phyloP scores from a whole-genome alignment of 2,113 vertebrate genomes.

The Rhipidura dahli region DNA sequence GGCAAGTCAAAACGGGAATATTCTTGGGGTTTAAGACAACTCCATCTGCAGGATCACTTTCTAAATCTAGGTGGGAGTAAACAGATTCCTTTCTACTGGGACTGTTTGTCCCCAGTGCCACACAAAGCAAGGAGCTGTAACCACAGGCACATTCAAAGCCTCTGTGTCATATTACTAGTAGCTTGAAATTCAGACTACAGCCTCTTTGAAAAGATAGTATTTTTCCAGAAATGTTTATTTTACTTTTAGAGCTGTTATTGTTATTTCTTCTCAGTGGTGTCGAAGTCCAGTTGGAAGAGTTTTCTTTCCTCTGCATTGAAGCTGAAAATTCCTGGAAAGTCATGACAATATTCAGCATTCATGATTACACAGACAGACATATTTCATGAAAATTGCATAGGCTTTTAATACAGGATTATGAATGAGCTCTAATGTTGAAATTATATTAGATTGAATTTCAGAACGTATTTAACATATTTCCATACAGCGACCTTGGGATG shows the following conservation, averaged over 20 bases:
- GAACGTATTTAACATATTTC: slow-evolving; percentile 77
- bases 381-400: slow-evolving; percentile 75
- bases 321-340: slow-evolving; percentile 74
- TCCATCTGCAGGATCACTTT: background rate
- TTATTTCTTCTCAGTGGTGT: slow-evolving; percentile 74
- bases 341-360: slow-evolving; percentile 77
- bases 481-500: slow-evolving; percentile 67
- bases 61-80: background rate
- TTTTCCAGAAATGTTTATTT: slow-evolving; percentile 79
- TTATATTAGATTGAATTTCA: slow-evolving; percentile 76
- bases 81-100: background rate
- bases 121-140: background rate
- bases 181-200: slow-evolving; percentile 59
- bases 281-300: slow-evolving; percentile 73
- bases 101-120: background rate
- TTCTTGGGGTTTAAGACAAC: background rate
- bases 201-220: slow-evolving; percentile 64
- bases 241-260: slow-evolving; percentile 73
- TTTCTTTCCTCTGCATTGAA: slow-evolving; percentile 67
- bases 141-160: slow-evolving; percentile 26
- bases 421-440: slow-evolving; percentile 75
- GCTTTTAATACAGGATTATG: slow-evolving; percentile 72
- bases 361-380: slow-evolving; percentile 70
- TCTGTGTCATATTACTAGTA: slow-evolving; percentile 42
- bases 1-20: background rate